A percentile compares a stretch with the other conserved stretches of the same genome.
Conservation (phyloP, 2,113 vertebrate genomes). For the Turnix velox region DNA sequence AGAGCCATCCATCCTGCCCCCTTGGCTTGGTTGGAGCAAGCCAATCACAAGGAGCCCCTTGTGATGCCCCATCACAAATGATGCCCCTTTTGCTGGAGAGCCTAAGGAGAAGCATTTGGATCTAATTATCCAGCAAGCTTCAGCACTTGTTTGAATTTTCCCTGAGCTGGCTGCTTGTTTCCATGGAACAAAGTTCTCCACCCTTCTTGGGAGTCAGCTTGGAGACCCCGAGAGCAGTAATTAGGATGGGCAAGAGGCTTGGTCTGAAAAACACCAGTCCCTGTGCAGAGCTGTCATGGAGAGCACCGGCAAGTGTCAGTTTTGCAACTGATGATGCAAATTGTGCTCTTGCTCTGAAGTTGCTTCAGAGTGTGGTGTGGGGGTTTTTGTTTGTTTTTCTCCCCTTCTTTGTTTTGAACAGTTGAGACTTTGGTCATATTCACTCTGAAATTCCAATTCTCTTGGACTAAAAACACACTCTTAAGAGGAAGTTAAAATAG, state of each 20-base stretch:
- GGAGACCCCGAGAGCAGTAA: slow-evolving; percentile 31
- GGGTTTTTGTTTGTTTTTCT: background rate
- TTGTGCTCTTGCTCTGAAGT: background rate
- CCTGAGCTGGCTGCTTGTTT: slow-evolving; percentile 37
- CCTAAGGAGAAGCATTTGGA: slow-evolving; percentile 33
- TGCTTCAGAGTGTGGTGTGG: background rate
- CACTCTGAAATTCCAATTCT: background rate
- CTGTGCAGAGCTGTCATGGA: background rate
- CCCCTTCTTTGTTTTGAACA: background rate
- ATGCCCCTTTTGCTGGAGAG: background rate
- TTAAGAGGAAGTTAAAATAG: background rate
- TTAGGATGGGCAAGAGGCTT: slow-evolving; percentile 5
- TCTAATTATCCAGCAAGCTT: slow-evolving; percentile 25
- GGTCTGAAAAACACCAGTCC: slow-evolving; percentile 19
- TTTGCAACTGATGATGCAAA: slow-evolving; percentile 26
- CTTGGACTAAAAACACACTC: background rate
- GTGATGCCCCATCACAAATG: no score
- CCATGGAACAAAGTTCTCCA: slow-evolving; percentile 45
- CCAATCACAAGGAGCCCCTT: background rate
- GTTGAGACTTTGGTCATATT: background rate
- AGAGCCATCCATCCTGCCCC: background rate
- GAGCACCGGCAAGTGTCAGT: background rate
- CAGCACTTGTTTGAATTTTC: background rate
- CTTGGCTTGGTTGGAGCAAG: background rate
- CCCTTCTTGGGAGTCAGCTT: slow-evolving; percentile 48